Base-by-base conservation (phyloP, 2,113 vertebrate species). In the Varanus salvator region DNA sequence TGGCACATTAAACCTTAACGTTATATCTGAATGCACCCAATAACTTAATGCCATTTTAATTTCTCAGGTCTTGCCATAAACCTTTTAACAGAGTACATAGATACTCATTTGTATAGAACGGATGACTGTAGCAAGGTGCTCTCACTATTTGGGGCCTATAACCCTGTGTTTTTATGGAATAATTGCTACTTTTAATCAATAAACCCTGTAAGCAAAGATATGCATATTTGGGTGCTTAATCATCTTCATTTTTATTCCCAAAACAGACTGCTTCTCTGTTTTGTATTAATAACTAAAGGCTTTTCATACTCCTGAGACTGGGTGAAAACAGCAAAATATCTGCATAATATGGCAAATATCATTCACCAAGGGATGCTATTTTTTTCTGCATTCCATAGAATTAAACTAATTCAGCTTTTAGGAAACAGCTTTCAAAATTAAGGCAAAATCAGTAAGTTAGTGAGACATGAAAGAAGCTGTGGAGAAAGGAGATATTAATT, bases 261-360 rank as follows among this genome's bases (percentile, higher is more conserved):
- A 76, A 57, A n/a, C 23, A 86, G 54, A 34, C 11, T 17, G n/a
- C 23, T 23, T 86, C 71, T 48, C 57, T 75, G 71, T 87, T 87
- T n/a, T 77, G 15, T 77, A 87, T 66, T 48, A 87, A 77, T 77
- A 77, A 77, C 54, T 64, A 44, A 86, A 86, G 84, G 21, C 50
- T 15, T n/a, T 52, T 54, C 27, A 75, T 57, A n/a, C 71, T 34
- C 71, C 71, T 57, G 54, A 77, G 85, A 64, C 21, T 29, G 6
- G 27, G 66, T 69, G 15, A 85, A 85, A 27, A 71, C 44, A 38
- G 54, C 52, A 60, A 76, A 75, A 29, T 76, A 57, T 76, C 6
- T 60, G 54, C 71, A 60, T 23, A n/a, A 75, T 75, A 12, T 74
- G 21, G 52, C 50, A 74, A 74, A 50, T 74, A 52, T 21, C 17